These are phyloP conservation scores for Penaeus vannamei DNA, from an alignment of 1,140 invertebrate genomes.

Conservation along the genomic window DNA sequence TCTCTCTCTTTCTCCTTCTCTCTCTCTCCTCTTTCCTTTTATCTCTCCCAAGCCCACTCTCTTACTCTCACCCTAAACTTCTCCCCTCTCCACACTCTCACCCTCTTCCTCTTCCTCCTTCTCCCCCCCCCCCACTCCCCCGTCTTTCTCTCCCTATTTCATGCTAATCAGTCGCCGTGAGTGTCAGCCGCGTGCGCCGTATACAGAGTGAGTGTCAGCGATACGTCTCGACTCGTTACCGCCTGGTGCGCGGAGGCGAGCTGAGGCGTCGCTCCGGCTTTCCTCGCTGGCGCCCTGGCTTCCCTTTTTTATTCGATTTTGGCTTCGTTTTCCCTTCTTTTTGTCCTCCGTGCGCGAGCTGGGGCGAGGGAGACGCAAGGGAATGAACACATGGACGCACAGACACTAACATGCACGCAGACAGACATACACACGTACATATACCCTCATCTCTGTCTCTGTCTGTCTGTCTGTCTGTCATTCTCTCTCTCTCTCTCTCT, in stretches of 20 bases:
- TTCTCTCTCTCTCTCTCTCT: background rate
- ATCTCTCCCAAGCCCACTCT: conserved; percentile 2
- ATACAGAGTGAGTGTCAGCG: no score
- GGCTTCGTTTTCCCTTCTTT: background rate
- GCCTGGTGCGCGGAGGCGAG: conserved; percentile 37
- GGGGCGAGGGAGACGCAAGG: no score
- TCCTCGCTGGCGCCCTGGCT: background rate
- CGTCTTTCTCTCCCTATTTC: background rate
- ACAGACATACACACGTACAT: no score
- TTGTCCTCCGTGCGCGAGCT: background rate
- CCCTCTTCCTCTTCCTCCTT: background rate
- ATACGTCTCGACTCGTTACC: conserved; percentile 14
- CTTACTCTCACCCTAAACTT: background rate
- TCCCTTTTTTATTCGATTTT: background rate
- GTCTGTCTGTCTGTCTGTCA: no score
- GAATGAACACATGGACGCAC: background rate
- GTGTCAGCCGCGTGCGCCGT: conserved; percentile 38
- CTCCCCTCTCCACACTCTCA: background rate
- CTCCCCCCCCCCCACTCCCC: background rate
- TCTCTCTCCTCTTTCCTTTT: background rate
- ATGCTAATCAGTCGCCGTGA: conserved; percentile 44
- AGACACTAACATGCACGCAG: background rate
- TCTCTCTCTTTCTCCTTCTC: no score
- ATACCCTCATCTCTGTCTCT: no score
- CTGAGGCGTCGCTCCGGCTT: no score